phyloP scores from a whole-genome alignment of 2,113 vertebrate species.

The Cairina moschata region DNA sequence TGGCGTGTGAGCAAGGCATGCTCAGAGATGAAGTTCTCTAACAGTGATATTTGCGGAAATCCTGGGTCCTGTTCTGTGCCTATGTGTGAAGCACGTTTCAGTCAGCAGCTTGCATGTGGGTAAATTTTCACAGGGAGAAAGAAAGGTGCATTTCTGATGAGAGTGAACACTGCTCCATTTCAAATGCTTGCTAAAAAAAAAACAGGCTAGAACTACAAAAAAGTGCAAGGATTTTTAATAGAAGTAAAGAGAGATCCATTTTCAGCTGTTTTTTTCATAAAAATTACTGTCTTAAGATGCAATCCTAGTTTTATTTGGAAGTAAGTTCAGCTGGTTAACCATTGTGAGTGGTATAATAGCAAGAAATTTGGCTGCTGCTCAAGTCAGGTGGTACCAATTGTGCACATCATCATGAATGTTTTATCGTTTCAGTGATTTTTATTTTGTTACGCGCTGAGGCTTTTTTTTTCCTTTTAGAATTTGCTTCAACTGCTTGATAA shows the following conservation, averaged over 20 bases:
- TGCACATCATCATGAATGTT: neutral
- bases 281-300: neutral
- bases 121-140: neutral
- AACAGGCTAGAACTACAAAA: neutral
- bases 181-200: neutral
- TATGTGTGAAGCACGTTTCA: neutral
- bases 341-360: neutral
- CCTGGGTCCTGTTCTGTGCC: no score
- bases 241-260: neutral
- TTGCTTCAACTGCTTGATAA: neutral
- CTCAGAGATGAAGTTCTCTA: neutral
- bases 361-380: neutral
- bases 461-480: neutral
- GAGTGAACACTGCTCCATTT: neutral
- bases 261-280: neutral
- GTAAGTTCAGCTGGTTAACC: neutral
- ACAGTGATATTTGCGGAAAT: neutral
- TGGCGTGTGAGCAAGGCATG: fast-evolving
- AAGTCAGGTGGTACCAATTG: no score
- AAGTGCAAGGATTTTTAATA: neutral
- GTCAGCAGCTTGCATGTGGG: fast-evolving
- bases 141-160: neutral
- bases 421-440: neutral
- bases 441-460: neutral
- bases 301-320: neutral